Conservation (phyloP, 2,797 vertebrate genomes). For the Pampus argenteus region DNA sequence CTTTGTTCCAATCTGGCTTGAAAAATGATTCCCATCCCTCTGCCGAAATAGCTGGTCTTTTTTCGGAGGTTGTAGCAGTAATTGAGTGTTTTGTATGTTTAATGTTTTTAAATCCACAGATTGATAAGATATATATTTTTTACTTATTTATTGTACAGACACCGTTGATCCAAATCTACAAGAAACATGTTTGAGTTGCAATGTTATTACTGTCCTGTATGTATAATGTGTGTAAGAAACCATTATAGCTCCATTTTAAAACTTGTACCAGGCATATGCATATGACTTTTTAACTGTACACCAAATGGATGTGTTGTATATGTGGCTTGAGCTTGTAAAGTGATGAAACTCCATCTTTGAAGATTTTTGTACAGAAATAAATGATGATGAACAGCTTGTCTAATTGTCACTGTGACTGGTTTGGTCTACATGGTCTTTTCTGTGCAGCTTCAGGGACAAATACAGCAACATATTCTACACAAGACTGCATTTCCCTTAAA, state of each 20-base stretch:
- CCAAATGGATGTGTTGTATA: conserved; percentile 77
- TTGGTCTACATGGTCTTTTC: background rate
- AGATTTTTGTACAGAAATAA: conserved; percentile 84
- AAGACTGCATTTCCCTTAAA: background rate
- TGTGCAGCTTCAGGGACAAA: background rate
- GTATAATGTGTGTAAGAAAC: conserved; percentile 77
- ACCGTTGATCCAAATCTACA: conserved; percentile 81
- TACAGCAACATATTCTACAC: background rate
- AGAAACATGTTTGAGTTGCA: conserved; percentile 84
- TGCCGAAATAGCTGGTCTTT: conserved; percentile 95
- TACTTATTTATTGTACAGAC: conserved; percentile 98
- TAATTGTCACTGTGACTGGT: background rate
- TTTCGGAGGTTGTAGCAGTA: conserved; percentile 89
- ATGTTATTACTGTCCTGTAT: conserved; percentile 76
- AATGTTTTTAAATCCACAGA: conserved; percentile 86
- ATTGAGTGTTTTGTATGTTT: conserved; percentile 89
- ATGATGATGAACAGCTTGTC: conserved; percentile 56
- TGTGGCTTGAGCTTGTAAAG: conserved; percentile 78
- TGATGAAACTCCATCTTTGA: conserved; percentile 61
- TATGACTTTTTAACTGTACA: conserved; percentile 74
- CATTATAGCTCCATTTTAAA: conserved; percentile 57
- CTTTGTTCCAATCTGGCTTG: conserved; percentile 58
- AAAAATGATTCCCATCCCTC: conserved; percentile 72
- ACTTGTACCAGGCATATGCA: conserved; percentile 50
- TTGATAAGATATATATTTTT: conserved; percentile 94